Evolutionary conservation across 2,797 vertebrate genomes (phyloP), one percentile per base, ranked within the genome.

Genomic region (Coccyzus lansbergi): DNA sequence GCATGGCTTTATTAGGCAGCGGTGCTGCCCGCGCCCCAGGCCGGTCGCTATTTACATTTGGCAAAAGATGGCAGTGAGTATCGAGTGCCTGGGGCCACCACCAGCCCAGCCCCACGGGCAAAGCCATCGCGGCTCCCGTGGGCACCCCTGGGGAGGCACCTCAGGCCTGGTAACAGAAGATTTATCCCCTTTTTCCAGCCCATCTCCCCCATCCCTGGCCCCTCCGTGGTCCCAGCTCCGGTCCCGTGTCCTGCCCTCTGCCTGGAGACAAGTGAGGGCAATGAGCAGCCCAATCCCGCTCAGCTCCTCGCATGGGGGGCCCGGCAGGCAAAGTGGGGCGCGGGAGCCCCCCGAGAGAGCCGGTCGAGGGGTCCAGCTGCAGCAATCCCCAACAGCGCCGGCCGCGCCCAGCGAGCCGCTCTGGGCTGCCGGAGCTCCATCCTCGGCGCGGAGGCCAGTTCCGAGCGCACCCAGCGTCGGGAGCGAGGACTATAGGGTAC

Each of bases 401-500:
- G 67, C 90, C 1, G 3, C 74, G 75, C 91, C 86, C 78, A 49
- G 76, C 2, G 0, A 87, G 81, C 82, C 14, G 34, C 87, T 40
- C 3, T 6, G 10, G 52, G 87, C 82, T 56, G 46, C 76, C 10
- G 1, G 81, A 93, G 84, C 86, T 48, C 65, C 21, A 2, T 83
- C 76, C 69, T 82, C 0, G 4, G 77, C 74, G 53, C 3, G 1
- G 70, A 2, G 1, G 80, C 82, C 71, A 29, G 71, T 68, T 83
- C 59, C 1, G 8, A 85, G 91, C 65, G 79, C 65, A 42, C 29
- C 81, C 12, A 4, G 59, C 71, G 49, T 88, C 10, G 56, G 36
- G 1, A 38, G 26, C 63, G 48, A 51, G 68, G 36, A n/a, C 98
- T 99, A 99, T 97, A 99, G 98, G 98, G 99, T 99, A 97, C 99